phyloP scores from a whole-genome alignment of 2,113 vertebrate genomes.

The Cyprinodon variegatus region DNA sequence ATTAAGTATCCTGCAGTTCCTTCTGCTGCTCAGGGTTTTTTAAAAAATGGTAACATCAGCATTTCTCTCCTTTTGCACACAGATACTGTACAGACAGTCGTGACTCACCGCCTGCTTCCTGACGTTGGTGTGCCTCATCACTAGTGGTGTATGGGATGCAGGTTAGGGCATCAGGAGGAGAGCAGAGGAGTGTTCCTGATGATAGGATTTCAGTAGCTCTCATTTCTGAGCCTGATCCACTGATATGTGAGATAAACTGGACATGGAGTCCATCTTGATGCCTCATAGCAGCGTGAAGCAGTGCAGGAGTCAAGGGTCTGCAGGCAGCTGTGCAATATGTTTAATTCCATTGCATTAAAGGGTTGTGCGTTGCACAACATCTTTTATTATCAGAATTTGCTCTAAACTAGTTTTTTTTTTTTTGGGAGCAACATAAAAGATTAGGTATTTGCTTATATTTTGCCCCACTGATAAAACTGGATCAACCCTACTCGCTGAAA shows the following conservation, averaged over 20 bases:
- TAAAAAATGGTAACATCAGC: not conserved
- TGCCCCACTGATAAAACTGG: no score
- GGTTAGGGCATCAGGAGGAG: slow-evolving; percentile 5
- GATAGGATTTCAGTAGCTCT: slow-evolving; percentile 19
- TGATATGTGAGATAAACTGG: slow-evolving; percentile 31
- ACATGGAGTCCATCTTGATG: slow-evolving; percentile 3
- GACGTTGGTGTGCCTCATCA: not conserved
- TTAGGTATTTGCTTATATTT: no score
- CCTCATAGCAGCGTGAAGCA: not conserved
- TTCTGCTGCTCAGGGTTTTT: not conserved
- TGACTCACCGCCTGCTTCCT: not conserved
- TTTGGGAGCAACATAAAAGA: no score
- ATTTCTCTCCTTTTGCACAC: not conserved
- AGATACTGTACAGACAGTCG: not conserved
- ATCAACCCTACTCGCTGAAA: no score
- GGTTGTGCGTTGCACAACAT: no score
- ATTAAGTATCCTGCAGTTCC: not conserved
- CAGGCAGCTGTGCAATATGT: no score
- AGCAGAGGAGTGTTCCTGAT: not conserved
- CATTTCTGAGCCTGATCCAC: slow-evolving; percentile 4
- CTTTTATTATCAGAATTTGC: no score
- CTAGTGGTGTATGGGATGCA: slow-evolving; percentile 13
- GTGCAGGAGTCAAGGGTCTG: not conserved
- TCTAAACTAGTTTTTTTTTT: no score
- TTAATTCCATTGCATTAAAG: no score